These are phyloP conservation scores for Leptopterna dolabrata DNA, from an alignment of 2,888 invertebrate species.

Conservation along the genomic window DNA sequence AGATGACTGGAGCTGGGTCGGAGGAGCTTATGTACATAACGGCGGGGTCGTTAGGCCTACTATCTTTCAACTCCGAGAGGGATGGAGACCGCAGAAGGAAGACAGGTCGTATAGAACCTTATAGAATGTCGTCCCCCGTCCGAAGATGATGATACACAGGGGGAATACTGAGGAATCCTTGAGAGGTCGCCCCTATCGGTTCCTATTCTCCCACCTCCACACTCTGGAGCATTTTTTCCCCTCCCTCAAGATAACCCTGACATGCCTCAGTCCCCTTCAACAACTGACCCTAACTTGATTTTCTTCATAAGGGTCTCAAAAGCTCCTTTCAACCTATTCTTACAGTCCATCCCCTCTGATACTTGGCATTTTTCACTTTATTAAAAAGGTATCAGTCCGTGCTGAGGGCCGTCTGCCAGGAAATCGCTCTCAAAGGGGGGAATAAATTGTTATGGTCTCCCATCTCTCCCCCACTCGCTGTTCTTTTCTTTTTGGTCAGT, in stretches of 20 bases:
- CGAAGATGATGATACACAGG: conserved; percentile 19
- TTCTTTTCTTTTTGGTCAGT: no score
- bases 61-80: background rate
- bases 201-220: background rate
- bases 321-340: background rate
- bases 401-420: no score
- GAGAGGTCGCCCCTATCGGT: conserved; percentile 1
- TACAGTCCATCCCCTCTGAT: background rate
- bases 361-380: background rate
- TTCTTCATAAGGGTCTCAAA: conserved; percentile 7
- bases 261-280: background rate
- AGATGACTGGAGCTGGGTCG: background rate
- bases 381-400: background rate
- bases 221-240: background rate
- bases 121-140: background rate
- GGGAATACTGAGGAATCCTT: conserved; percentile 23
- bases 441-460: no score
- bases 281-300: conserved; percentile 26
- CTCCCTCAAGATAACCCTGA: background rate
- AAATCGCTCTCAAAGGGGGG: no score
- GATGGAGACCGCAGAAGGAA: background rate
- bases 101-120: background rate
- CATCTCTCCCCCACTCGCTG: no score
- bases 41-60: conserved; percentile 16
- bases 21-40: conserved; percentile 15